These are phyloP conservation scores for Leucophenga montana DNA, from an alignment of 2,888 invertebrate genomes.

Conservation along the genomic window DNA sequence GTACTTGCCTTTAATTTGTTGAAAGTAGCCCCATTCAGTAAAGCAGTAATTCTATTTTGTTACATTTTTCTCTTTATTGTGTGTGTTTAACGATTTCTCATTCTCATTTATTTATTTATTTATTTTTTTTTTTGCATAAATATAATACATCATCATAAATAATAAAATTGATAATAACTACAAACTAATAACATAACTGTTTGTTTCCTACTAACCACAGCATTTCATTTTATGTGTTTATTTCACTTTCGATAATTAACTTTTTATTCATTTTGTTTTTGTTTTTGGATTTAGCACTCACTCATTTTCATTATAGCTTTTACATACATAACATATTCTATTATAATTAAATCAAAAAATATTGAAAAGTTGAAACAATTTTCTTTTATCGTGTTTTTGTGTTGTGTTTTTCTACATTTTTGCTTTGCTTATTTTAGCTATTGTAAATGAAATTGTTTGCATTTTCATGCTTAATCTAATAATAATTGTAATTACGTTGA, in stretches of 20 bases:
- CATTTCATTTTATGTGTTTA: neutral
- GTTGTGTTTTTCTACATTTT: too few relatives aligned
- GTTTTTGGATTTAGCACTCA: neutral
- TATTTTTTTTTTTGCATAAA: constrained; percentile 60
- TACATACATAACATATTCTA: too few relatives aligned
- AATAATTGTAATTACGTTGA: too few relatives aligned
- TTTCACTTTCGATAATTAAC: neutral
- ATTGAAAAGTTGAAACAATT: neutral
- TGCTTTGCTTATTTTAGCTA: too few relatives aligned
- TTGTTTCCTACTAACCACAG: constrained; percentile 19
- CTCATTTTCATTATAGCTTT: too few relatives aligned
- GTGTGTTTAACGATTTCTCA: constrained; percentile 57
- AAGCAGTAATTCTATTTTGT: neutral
- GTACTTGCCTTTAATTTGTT: too few relatives aligned
- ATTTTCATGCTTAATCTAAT: neutral
- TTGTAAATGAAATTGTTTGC: neutral
- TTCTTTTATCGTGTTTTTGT: too few relatives aligned
- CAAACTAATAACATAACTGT: constrained; percentile 53
- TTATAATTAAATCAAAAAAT: neutral
- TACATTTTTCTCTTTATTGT: constrained; percentile 12
- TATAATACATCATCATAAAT: constrained; percentile 47
- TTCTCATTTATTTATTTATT: too few relatives aligned
- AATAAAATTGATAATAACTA: constrained; percentile 53
- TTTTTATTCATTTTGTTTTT: constrained; percentile 3
- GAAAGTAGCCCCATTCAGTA: too few relatives aligned